Conservation (phyloP, 2,113 vertebrate genomes). For the Columba janthina region DNA sequence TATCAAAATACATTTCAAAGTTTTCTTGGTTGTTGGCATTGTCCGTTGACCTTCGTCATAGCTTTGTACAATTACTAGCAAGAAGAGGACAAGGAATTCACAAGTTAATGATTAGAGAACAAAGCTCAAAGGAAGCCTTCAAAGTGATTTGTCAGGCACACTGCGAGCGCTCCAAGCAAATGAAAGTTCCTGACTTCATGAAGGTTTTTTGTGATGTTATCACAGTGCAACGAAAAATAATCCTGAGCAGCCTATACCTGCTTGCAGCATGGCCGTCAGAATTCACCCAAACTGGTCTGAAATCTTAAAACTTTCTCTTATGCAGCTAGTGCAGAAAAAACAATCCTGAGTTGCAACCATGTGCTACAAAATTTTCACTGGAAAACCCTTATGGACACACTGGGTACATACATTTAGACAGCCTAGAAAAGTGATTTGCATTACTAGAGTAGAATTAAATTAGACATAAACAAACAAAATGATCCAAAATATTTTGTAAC, state of each 20-base stretch:
- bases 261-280: neutral
- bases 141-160: neutral
- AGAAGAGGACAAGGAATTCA: constrained; percentile 27
- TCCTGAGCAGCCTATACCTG: neutral
- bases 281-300: neutral
- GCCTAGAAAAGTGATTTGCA: neutral
- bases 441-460: neutral
- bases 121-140: neutral
- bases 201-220: neutral
- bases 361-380: neutral
- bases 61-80: neutral
- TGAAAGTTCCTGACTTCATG: neutral
- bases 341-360: neutral
- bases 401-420: neutral
- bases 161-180: neutral
- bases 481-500: neutral
- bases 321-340: neutral
- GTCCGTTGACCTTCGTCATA: constrained; percentile 26
- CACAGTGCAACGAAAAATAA: neutral
- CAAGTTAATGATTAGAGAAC: neutral
- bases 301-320: neutral
- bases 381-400: neutral
- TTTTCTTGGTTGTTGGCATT: constrained; percentile 22
- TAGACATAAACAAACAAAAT: neutral
- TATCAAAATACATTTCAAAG: constrained; percentile 43